A percentile compares a stretch with the other conserved stretches of the same genome.
These are phyloP conservation scores for Theodoxus fluviatilis DNA, from an alignment of 2,888 invertebrate species.

Conservation along the genomic window DNA sequence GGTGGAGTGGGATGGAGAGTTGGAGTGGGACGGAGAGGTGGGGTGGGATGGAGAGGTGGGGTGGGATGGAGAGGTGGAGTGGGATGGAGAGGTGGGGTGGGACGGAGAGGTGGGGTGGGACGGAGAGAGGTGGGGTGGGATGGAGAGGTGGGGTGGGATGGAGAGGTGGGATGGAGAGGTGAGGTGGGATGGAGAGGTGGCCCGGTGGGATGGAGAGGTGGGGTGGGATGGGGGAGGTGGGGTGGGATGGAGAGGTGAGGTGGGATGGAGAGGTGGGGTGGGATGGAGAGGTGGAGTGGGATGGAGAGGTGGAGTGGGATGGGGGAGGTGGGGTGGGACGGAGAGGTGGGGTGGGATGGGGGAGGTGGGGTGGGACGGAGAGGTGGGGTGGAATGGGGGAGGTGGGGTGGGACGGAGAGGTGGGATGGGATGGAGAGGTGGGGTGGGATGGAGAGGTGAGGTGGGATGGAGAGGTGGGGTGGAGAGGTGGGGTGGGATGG, in stretches of 20 bases:
- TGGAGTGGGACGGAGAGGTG: no score
- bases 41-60: no score
- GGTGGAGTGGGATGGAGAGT: no score
- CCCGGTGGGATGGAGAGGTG: not conserved
- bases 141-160: not conserved
- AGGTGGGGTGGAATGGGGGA: not conserved
- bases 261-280: not conserved
- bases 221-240: not conserved
- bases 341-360: not conserved
- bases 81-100: not conserved
- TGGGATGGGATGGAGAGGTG: not conserved
- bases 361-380: not conserved
- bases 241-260: not conserved
- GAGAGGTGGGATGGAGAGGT: not conserved
- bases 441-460: no score
- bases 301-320: not conserved
- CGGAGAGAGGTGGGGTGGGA: slow-evolving; percentile 1
- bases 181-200: not conserved
- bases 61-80: no score
- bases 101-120: not conserved
- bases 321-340: not conserved
- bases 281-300: not conserved
- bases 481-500: no score
- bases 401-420: not conserved
- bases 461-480: no score